Evolutionary conservation across 2,113 vertebrate species (phyloP).

Genomic region (Protobothrops flavoviridis): DNA sequence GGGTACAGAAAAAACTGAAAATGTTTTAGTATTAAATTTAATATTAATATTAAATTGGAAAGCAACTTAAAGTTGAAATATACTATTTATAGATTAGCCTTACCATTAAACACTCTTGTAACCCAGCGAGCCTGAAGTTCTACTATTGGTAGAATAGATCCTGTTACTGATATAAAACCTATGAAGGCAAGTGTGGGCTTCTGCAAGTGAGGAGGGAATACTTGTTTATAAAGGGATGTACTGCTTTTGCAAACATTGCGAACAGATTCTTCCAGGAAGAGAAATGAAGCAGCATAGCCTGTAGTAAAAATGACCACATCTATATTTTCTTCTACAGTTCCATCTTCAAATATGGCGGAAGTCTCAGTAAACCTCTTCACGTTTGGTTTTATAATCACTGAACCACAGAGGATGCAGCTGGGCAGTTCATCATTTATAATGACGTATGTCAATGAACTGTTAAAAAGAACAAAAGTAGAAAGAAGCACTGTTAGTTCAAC

Average conservation of each 20-base stretch:
- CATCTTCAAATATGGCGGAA: conserved; percentile 79
- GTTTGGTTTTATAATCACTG: conserved; percentile 73
- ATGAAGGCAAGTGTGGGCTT: conserved; percentile 80
- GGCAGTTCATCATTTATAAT: conserved; percentile 82
- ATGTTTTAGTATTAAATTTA: background rate
- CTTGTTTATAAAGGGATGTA: conserved; percentile 72
- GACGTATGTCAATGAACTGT: background rate
- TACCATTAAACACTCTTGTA: conserved; percentile 83
- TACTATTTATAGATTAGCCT: background rate
- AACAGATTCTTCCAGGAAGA: conserved; percentile 75
- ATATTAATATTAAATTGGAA: background rate
- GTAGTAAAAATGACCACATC: conserved; percentile 84
- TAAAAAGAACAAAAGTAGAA: background rate
- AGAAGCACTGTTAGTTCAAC: background rate
- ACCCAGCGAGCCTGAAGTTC: conserved; percentile 94
- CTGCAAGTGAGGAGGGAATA: conserved; percentile 81
- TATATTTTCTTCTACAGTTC: conserved; percentile 70
- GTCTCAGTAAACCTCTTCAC: conserved; percentile 73
- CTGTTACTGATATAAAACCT: conserved; percentile 72
- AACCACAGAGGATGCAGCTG: conserved; percentile 74
- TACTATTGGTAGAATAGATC: conserved; percentile 75
- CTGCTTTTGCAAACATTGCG: conserved; percentile 54
- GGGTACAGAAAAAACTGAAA: background rate
- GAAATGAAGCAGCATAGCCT: conserved; percentile 73
- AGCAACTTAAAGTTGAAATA: background rate